Evolutionary conservation across 2,113 vertebrate species (phyloP), one percentile per base, ranked within the genome.

Genomic region (Cyprinodon brontotheroides): DNA sequence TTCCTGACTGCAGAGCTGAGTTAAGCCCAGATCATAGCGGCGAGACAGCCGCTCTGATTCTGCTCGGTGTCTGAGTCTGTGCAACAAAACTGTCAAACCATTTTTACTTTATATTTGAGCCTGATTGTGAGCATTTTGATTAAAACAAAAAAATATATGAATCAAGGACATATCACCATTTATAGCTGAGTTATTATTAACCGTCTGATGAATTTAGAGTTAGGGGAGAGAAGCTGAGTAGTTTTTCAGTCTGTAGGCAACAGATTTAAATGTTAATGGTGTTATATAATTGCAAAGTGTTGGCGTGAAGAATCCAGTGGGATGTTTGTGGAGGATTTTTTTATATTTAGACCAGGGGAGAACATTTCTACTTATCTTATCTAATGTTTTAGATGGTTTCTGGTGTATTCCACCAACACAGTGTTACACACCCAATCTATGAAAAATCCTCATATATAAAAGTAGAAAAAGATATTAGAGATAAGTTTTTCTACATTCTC

Each of bases 261-360:
- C 47, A 45, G 59, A 22, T 64, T 13, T 74, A 40, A 47, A 64
- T 3, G 29, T 60, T 74, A 12, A 65, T 63, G 50, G 72, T 61
- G 60, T 82, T 41, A 38, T 1, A 59, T 61, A 62, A 57, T 70
- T 59, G 68, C 45, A 10, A 64, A 48, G 60, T 70, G 48, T 59
- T 3, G 3, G 0, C 20, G 14, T 68, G 60, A 68, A 41, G 53
- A 62, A 11, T 61, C 43, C 37, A 15, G 62, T 67, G 50, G 22
- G 62, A 41, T 17, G 38, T 57, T 17, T 20, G 0, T 57, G 53
- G 68, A 37, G 57, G 59, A 71, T 14, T 17, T 29, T 29, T 67
- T 20, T 50, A 14, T 68, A 40, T 62, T 48, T 75, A 47, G 60
- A 62, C 36, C 22, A 66, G 22, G 15, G 17, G 61, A 40, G 36